Evolutionary conservation across 2,797 vertebrate species (phyloP).

Genomic region (Macrochelys suwanniensis): DNA sequence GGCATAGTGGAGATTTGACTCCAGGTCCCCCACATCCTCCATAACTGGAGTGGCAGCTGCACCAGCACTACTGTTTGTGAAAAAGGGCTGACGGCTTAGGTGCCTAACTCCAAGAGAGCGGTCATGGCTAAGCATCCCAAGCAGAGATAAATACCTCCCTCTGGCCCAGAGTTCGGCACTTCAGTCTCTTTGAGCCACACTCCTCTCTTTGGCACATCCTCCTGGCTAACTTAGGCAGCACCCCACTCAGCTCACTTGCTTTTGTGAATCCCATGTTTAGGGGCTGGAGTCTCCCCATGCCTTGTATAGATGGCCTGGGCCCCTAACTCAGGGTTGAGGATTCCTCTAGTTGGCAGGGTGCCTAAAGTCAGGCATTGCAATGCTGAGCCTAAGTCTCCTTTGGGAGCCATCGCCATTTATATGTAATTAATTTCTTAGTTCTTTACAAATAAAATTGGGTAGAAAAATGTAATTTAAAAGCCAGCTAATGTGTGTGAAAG

Average conservation of each 20-base stretch:
- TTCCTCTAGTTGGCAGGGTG: not conserved
- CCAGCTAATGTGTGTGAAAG: constrained; percentile 1
- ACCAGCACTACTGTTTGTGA: not conserved
- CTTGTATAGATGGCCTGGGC: not conserved
- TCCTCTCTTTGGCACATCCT: not conserved
- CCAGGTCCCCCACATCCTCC: too few species aligned
- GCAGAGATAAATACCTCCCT: not conserved
- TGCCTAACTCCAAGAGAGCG: not conserved
- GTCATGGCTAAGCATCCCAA: not conserved
- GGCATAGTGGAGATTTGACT: too few species aligned
- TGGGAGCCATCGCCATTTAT: constrained; percentile 65
- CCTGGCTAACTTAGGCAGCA: not conserved
- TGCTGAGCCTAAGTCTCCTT: constrained; percentile 1
- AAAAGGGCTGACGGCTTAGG: not conserved
- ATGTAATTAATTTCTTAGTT: constrained; percentile 65
- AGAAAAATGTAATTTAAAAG: constrained; percentile 53
- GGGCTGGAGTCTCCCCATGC: not conserved
- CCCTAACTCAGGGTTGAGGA: not conserved
- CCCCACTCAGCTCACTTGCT: not conserved
- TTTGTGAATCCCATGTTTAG: not conserved
- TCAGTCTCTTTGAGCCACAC: not conserved
- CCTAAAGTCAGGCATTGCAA: not conserved
- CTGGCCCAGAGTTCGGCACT: not conserved
- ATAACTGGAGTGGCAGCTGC: not conserved
- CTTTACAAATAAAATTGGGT: constrained; percentile 30